Evolutionary conservation across 2,888 invertebrate species (phyloP).

Genomic region (Neoitamus cyanurus): DNA sequence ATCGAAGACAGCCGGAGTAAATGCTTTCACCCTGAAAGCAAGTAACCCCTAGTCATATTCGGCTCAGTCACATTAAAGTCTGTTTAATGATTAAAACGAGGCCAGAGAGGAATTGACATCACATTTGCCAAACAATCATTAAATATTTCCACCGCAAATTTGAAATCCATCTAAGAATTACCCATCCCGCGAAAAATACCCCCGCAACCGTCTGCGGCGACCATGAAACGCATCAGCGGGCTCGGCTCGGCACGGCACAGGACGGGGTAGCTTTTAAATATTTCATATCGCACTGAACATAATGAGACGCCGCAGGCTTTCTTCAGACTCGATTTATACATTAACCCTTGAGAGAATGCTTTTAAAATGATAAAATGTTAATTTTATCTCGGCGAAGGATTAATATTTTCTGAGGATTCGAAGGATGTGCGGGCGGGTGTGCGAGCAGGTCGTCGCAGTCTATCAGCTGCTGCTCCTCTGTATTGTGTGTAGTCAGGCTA

Average conservation of each 20-base stretch:
- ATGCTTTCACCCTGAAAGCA: background rate
- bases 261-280: conserved; percentile 20
- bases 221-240: background rate
- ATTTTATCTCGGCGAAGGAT: conserved; percentile 52
- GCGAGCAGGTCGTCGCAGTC: background rate
- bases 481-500: background rate
- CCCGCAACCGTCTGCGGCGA: background rate
- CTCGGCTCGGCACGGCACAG: background rate
- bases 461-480: background rate
- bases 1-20: background rate
- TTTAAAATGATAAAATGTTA: conserved; percentile 56
- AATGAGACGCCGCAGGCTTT: conserved; percentile 51
- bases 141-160: conserved; percentile 37
- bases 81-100: background rate
- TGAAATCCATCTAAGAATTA: conserved; percentile 44
- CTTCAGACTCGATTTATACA: conserved; percentile 51
- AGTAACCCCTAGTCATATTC: background rate
- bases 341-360: conserved; percentile 52
- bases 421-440: background rate
- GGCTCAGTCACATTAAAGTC: background rate
- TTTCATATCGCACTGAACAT: conserved; percentile 45
- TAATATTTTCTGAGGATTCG: conserved; percentile 44
- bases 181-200: background rate
- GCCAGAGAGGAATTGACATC: conserved; percentile 12
- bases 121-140: conserved; percentile 12